These are phyloP conservation scores for Panzeria rudis DNA, from an alignment of 2,888 invertebrate species.

Conservation along the genomic window DNA sequence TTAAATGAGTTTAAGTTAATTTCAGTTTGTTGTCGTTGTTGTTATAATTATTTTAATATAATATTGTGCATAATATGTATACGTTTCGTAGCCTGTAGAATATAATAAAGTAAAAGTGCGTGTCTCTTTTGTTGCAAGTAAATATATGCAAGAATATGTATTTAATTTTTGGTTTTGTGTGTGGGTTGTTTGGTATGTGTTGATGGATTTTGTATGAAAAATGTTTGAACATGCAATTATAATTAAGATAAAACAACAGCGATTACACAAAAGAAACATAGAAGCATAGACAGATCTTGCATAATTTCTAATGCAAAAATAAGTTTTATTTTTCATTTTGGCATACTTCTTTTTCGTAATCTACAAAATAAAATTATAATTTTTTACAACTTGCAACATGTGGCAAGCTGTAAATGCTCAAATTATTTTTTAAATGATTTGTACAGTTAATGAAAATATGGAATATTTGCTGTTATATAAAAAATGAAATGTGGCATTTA, in stretches of 20 bases:
- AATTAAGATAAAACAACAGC: constrained; percentile 65
- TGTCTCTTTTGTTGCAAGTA: constrained; percentile 49
- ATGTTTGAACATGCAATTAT: constrained; percentile 72
- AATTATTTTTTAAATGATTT: background rate
- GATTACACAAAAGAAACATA: constrained; percentile 11
- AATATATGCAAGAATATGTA: constrained; percentile 5
- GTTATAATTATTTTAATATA: constrained; percentile 36
- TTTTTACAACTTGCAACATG: constrained; percentile 49
- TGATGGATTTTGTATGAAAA: constrained; percentile 68
- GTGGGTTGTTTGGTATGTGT: constrained; percentile 72
- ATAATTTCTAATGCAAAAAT: constrained; percentile 42
- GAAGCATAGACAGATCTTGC: constrained; percentile 49
- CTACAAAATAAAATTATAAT: background rate
- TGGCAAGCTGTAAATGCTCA: constrained; percentile 7
- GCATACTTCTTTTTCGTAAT: constrained; percentile 39
- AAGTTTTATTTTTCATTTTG: constrained; percentile 27
- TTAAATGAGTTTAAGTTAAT: constrained; percentile 62
- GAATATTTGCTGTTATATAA: too few species aligned
- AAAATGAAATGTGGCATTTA: background rate
- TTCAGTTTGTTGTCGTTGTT: constrained; percentile 38
- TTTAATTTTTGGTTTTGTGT: constrained; percentile 30
- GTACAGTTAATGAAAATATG: background rate
- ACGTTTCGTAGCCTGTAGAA: constrained; percentile 9
- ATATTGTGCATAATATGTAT: background rate
- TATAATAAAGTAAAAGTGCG: constrained; percentile 57